A percentile compares a stretch with the other conserved stretches of the same genome.
Evolutionary conservation across 2,797 vertebrate species (phyloP).

Genomic region (Anableps anableps): DNA sequence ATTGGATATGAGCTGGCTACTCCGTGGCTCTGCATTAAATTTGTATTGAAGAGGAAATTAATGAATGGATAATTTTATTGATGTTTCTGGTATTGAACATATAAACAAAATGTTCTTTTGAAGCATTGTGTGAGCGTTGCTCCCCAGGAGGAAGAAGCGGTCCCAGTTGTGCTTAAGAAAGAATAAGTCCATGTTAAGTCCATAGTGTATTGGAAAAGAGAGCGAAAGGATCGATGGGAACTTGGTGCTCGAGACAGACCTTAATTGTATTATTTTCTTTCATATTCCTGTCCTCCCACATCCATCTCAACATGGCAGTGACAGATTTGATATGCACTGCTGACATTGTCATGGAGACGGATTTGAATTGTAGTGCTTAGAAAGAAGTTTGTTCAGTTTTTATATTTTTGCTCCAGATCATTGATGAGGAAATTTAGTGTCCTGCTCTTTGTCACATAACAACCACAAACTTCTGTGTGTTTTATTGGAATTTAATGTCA

Average conservation of each 20-base stretch:
- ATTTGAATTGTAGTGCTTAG: conserved; percentile 70
- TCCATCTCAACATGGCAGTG: conserved; percentile 63
- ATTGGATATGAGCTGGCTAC: conserved; percentile 78
- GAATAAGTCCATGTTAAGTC: conserved; percentile 79
- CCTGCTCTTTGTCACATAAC: neutral
- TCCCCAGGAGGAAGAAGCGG: conserved; percentile 49
- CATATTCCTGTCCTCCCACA: conserved; percentile 66
- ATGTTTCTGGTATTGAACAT: conserved; percentile 77
- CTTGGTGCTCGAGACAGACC: conserved; percentile 66
- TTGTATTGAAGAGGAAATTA: conserved; percentile 77
- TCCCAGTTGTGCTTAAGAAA: conserved; percentile 77
- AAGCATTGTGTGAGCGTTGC: conserved; percentile 71
- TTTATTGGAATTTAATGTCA: neutral
- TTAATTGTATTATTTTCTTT: conserved; percentile 76
- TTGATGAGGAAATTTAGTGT: neutral
- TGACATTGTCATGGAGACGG: conserved; percentile 68
- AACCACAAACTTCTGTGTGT: neutral
- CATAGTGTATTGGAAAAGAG: conserved; percentile 73
- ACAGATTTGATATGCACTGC: conserved; percentile 75
- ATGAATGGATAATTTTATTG: conserved; percentile 80
- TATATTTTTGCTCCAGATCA: conserved; percentile 26
- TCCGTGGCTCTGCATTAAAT: conserved; percentile 76
- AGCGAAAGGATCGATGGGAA: conserved; percentile 67
- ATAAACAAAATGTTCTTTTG: conserved; percentile 81
- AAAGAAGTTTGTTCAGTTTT: conserved; percentile 64